Base-by-base conservation (phyloP, 1,140 invertebrate species). In the Metopolophium dirhodum region DNA sequence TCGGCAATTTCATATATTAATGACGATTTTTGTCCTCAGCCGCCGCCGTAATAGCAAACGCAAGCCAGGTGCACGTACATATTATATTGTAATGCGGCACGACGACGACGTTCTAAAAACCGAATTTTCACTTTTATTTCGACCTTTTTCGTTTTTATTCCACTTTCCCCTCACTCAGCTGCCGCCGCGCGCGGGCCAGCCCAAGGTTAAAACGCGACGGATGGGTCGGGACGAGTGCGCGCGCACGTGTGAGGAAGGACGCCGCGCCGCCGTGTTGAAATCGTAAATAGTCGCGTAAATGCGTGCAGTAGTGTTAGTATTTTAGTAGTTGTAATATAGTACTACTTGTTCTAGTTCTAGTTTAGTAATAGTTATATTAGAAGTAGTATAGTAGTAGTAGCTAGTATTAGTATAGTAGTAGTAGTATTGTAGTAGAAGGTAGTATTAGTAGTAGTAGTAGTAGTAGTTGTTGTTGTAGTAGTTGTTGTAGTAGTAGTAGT, bases 111-210 rank as follows among this genome's bases (percentile, higher is more conserved):
- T 90, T 85, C 83, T 85, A 49, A 77, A 91, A 47, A 77, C 45
- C n/a, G 20, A 83, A 51, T 91, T 91, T 91, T 91, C 90, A 91
- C 90, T 91, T 91, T 91, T 91, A 51, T 54, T 92, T 51, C 49
- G 11, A 92, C 23, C 22, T 45, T 51, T 37, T 83, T 77, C n/a
- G 61, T n/a, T 77, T 83, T 37, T 35, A 85, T n/a, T 35, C 51
- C 91, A 51, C 91, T 92, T 92, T 92, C 91, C 77, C 91, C 91
- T 85, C 77, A 41, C 54, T 82, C n/a, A 23, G n/a, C 45, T 7
- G 30, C n/a, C 26, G 41, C 26, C 57, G 90, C 18, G 41, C 23
- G 1, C 90, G n/a, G 41, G 90, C 14, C 49, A 30, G 61, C 22
- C 57, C 91, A 92, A 92, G 91, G 77, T 92, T 85, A 85, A 41